These are phyloP conservation scores for Scleropages formosus DNA, from an alignment of 2,797 vertebrate species.

Conservation along the genomic window DNA sequence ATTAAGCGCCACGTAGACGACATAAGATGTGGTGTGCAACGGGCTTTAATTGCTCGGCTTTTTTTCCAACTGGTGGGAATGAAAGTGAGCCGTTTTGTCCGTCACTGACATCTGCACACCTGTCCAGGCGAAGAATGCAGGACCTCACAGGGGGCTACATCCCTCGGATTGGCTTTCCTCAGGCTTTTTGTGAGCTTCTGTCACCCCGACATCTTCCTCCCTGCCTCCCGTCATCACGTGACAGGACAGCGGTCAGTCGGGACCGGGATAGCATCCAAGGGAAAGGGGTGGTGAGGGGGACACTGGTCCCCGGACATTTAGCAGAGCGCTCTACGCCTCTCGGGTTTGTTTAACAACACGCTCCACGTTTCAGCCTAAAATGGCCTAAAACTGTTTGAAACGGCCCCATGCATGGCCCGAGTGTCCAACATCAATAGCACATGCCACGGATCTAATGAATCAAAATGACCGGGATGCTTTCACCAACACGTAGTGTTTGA, in stretches of 20 bases:
- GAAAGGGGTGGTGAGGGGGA: background rate
- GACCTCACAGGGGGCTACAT: background rate
- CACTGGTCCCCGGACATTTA: background rate
- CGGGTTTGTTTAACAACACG: too few species aligned
- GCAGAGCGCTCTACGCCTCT: too few species aligned
- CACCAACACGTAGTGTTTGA: background rate
- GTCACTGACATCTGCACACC: background rate
- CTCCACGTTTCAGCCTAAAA: background rate
- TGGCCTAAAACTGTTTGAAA: background rate
- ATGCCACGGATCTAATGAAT: too few species aligned
- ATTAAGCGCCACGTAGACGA: too few species aligned
- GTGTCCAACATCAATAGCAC: too few species aligned
- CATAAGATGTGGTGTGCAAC: too few species aligned
- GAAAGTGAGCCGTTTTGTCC: too few species aligned
- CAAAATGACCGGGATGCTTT: background rate
- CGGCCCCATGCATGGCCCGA: too few species aligned
- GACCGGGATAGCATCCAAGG: background rate
- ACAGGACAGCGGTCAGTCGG: constrained; percentile 1
- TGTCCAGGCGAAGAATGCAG: background rate
- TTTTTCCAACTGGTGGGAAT: too few species aligned
- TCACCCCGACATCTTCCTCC: background rate
- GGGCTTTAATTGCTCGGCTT: too few species aligned
- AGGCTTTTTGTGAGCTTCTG: background rate
- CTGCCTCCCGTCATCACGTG: too few species aligned
- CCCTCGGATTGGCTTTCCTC: background rate